A percentile compares a stretch with the other conserved stretches of the same genome.
Evolutionary conservation across 2,797 vertebrate genomes (phyloP).

Genomic region (Notoglanidium macrostoma): DNA sequence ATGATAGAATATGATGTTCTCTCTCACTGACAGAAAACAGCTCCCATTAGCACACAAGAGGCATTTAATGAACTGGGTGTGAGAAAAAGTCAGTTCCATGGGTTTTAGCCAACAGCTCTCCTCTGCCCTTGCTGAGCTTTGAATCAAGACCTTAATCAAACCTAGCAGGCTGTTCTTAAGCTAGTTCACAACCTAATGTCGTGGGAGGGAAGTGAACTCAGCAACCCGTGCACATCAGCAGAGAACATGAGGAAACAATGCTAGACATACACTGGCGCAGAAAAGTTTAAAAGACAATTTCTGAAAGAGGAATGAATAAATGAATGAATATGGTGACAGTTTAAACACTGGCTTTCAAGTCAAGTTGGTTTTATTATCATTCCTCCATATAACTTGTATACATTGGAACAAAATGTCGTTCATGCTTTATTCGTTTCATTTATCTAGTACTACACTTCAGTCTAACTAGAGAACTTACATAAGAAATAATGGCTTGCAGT

Average conservation of each 20-base stretch:
- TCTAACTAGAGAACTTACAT: conserved; percentile 11
- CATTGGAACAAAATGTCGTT: not conserved
- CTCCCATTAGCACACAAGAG: conserved; percentile 45
- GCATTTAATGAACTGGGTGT: conserved; percentile 34
- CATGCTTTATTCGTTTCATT: not conserved
- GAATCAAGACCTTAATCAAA: conserved; percentile 33
- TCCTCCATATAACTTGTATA: not conserved
- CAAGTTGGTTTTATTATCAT: not conserved
- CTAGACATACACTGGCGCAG: too few relatives aligned
- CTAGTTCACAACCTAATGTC: not conserved
- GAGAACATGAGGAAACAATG: not conserved
- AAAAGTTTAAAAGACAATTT: not conserved
- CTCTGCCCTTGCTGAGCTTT: not conserved
- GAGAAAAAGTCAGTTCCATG: conserved; percentile 21
- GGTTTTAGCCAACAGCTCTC: conserved; percentile 22
- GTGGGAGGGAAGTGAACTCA: conserved; percentile 13
- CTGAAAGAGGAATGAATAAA: not conserved
- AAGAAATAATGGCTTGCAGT: conserved; percentile 26
- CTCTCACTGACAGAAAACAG: conserved; percentile 10
- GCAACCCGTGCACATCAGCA: not conserved
- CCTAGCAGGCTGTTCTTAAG: conserved; percentile 16
- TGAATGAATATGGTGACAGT: not conserved
- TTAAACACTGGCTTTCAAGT: conserved; percentile 12
- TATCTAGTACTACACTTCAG: not conserved
- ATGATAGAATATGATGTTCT: conserved; percentile 37